Evolutionary conservation across 2,888 invertebrate genomes (phyloP).

Genomic region (Andrena camellia): DNA sequence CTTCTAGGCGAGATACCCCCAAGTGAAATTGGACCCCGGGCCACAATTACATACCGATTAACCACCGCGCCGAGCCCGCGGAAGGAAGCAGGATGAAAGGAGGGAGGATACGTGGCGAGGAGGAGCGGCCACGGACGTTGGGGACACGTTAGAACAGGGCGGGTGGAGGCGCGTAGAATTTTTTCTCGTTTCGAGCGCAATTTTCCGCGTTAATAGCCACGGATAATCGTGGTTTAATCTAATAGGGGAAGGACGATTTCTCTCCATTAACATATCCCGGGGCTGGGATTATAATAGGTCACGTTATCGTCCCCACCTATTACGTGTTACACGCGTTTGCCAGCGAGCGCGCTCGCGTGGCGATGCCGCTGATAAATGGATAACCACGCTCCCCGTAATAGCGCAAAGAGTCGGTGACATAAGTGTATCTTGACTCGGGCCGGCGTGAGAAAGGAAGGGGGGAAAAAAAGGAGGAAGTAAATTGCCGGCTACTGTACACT

Average conservation of each 20-base stretch:
- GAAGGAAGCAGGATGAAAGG: slow-evolving; percentile 2
- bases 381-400: slow-evolving; percentile 17
- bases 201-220: slow-evolving; percentile 41
- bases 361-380: slow-evolving; percentile 42
- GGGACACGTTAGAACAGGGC: background rate
- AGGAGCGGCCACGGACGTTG: background rate
- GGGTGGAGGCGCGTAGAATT: background rate
- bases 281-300: slow-evolving; percentile 35
- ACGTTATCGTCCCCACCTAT: slow-evolving; percentile 34
- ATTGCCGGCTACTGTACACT: slow-evolving; percentile 14
- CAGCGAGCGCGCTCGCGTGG: slow-evolving; percentile 19
- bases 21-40: slow-evolving; percentile 14
- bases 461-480: slow-evolving; percentile 1
- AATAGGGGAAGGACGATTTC: slow-evolving; percentile 46
- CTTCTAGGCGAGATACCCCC: background rate
- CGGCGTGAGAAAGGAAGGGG: slow-evolving; percentile 34
- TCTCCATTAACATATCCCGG: slow-evolving; percentile 49
- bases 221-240: slow-evolving; percentile 32
- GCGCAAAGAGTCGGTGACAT: slow-evolving; percentile 38
- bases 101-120: slow-evolving; percentile 23
- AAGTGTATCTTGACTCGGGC: slow-evolving; percentile 20
- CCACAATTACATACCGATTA: slow-evolving; percentile 44
- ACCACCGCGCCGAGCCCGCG: background rate
- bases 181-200: slow-evolving; percentile 24
- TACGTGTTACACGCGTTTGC: slow-evolving; percentile 27